phyloP scores from a whole-genome alignment of 2,888 invertebrate species.

The Branchipolynoe longqiensis region DNA sequence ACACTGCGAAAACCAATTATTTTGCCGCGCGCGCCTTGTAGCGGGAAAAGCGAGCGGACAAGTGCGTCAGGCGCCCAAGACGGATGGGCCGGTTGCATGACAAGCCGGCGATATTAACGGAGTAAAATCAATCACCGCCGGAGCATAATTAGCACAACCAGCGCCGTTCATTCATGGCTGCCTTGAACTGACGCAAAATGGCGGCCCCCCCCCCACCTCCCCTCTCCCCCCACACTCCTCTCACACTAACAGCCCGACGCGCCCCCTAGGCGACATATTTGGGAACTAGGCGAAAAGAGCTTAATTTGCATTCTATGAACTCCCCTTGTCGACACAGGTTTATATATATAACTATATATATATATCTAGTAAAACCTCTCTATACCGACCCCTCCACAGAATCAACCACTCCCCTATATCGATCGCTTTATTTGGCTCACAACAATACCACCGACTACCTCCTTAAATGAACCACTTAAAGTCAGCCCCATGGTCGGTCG shows the following conservation, averaged over 20 bases:
- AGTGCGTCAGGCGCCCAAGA: conserved; percentile 46
- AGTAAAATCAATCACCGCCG: conserved; percentile 54
- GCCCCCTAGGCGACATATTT: conserved; percentile 50
- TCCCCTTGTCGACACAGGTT: no score
- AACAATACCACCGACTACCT: no score
- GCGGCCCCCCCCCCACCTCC: conserved; percentile 24
- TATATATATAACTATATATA: no score
- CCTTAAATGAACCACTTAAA: no score
- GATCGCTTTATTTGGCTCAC: no score
- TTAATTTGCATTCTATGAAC: background rate
- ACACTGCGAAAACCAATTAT: conserved; percentile 56
- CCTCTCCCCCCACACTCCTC: no score
- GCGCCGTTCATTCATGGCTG: conserved; percentile 54
- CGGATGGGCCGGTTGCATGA: conserved; percentile 51
- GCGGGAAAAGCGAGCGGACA: conserved; percentile 57
- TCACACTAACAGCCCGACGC: conserved; percentile 10
- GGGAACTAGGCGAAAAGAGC: conserved; percentile 13
- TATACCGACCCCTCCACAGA: no score
- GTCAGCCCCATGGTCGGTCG: no score
- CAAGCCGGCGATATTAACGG: conserved; percentile 56
- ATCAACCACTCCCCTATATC: no score
- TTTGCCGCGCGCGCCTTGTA: conserved; percentile 38
- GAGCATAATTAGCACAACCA: conserved; percentile 50
- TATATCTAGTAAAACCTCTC: no score
- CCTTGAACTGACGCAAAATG: conserved; percentile 56